Evolutionary conservation across 1,140 invertebrate genomes (phyloP), one percentile per base, ranked within the genome.

Genomic region (Drosophila arawakana): DNA sequence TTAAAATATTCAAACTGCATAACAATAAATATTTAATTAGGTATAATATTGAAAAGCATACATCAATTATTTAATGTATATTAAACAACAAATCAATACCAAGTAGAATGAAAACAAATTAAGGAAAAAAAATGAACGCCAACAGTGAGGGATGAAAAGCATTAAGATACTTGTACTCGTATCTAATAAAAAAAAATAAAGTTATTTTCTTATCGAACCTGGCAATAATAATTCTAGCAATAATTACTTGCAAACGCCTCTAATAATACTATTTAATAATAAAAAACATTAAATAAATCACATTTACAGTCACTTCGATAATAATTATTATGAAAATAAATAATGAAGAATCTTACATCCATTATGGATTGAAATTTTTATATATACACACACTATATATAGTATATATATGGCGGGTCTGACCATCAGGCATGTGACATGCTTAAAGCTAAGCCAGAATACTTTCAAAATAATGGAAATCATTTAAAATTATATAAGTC

Each of bases 201-300:
- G 41, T 80, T 83, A 90, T 90, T 90, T 90, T 90, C 79, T 78
- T 86, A 90, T 81, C 80, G 74, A 86, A 82, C 81, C 72, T 90
- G 82, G 86, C 80, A 90, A 86, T 90, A 90, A 90, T 82, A 90
- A 84, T 71, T 71, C 55, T 75, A 78, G 70, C 50, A 66, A 66
- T 55, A 69, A 47, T 46, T 69, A 69, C 46, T 68, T 74, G 65
- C 65, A 78, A 49, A 65, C 58, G 54, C 58, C 59, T 66, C 35
- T 21, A 39, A 57, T 18, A 63, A 44, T 57, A 77, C 25, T 65
- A 77, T n/a, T 55, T 21, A 75, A 77, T 65, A 81, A 77, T 69
- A 78, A 65, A 58, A 70, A 66, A 66, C 50, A 61, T 25, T 25
- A 80, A 73, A 62, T n/a, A 67, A 54, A 83, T 52, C 25, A 63